A percentile compares a stretch with the other conserved stretches of the same genome.
Conservation (phyloP, 1,140 invertebrate species). For the Luehdorfia chinensis region DNA sequence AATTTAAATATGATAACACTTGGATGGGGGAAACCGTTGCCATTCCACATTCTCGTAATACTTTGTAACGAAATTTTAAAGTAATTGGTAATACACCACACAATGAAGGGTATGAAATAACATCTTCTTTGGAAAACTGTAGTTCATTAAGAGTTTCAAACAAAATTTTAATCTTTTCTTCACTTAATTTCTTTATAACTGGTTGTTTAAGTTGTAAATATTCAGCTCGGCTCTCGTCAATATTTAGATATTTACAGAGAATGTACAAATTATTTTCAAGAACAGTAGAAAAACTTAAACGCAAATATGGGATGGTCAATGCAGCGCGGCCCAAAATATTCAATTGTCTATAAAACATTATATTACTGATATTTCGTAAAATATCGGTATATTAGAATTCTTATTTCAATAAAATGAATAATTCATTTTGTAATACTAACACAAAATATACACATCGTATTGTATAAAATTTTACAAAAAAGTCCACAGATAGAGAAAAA, state of each 20-base stretch:
- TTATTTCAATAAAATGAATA: too few species aligned
- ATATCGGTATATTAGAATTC: too few species aligned
- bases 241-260: constrained; percentile 47
- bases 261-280: constrained; percentile 25
- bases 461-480: too few species aligned
- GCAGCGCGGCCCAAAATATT: background rate
- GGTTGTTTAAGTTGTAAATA: constrained; percentile 54
- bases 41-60: constrained; percentile 64
- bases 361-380: too few species aligned
- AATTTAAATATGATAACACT: constrained; percentile 46
- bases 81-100: constrained; percentile 57
- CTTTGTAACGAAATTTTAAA: constrained; percentile 50
- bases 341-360: constrained; percentile 5
- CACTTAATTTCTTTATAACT: constrained; percentile 42
- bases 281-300: constrained; percentile 19
- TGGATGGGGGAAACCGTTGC: constrained; percentile 32
- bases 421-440: too few species aligned
- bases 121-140: constrained; percentile 37
- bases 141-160: constrained; percentile 39
- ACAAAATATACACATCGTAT: too few species aligned
- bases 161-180: constrained; percentile 33
- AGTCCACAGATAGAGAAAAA: too few species aligned
- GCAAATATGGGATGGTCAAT: constrained; percentile 5
- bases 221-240: constrained; percentile 44
- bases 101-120: constrained; percentile 50